Base-by-base conservation (phyloP, 2,113 vertebrate species). In the Plotosus lineatus region DNA sequence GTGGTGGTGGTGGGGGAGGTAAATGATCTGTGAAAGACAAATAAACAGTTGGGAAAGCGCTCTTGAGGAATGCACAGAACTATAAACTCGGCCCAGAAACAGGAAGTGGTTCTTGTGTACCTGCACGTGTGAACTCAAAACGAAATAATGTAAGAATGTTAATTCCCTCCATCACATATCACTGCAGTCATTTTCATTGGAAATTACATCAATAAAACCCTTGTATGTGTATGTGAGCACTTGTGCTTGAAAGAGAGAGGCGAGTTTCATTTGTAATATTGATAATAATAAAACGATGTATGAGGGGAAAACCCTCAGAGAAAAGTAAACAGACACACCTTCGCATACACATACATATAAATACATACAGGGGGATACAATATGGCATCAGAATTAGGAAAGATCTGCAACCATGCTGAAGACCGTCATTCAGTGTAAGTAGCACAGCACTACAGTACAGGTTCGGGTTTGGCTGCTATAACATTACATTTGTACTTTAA, bases 341-440 rank as follows among this genome's bases (percentile, higher is more conserved):
- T n/a, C n/a, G n/a, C n/a, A n/a, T n/a, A n/a, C n/a, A 21, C 4
- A 1, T 28, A 8, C 50, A n/a, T 46, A 46, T 33, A 75, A 28
- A 63, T 61, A 56, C 48, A 61, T 50, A 75, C 8, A 9, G 0
- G 9, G 28, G 14, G 33, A 77, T 51, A 1, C 55, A 68, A 48
- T 9, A 6, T 40, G 53, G 23, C 23, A 73, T 48, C 36, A 77
- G 79, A 60, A 66, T 60, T 42, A 6, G 19, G 60, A 58, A 55
- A 48, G 4, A 26, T 6, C 21, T 40, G 46, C 31, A 77, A 31
- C 66, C 28, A 85, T 81, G 81, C 21, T 73, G 21, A 40, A 79
- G 65, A 73, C 12, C 4, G 10, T 61, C n/a, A 72, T 1, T 51
- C 72, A 31, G n/a, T 38, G 82, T 79, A 74, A 83, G 80, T 83